These are phyloP conservation scores for Dicyrtomina minuta DNA, from an alignment of 2,888 invertebrate genomes.

Conservation along the genomic window DNA sequence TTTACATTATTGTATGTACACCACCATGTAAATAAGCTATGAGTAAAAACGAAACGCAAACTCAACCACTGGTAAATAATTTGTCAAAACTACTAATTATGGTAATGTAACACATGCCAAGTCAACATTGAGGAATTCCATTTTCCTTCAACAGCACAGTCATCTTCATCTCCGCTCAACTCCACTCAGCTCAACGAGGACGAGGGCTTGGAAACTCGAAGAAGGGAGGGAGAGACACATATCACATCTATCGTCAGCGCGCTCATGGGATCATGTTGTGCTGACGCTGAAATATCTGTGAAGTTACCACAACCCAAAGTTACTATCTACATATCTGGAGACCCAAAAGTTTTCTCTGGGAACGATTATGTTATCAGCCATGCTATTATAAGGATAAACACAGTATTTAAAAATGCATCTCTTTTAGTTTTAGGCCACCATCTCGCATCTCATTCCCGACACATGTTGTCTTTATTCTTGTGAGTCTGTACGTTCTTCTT, in stretches of 20 bases:
- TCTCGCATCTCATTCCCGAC: not conserved
- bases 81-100: constrained; percentile 38
- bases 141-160: not conserved
- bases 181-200: not conserved
- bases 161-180: too few species aligned
- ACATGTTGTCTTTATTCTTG: not conserved
- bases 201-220: not conserved
- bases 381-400: constrained; percentile 30
- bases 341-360: not conserved
- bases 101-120: constrained; percentile 34
- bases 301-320: too few species aligned
- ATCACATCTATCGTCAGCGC: not conserved
- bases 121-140: constrained; percentile 12
- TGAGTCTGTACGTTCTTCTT: not conserved
- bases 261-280: not conserved
- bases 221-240: not conserved
- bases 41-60: too few species aligned
- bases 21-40: too few species aligned
- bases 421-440: constrained; percentile 4
- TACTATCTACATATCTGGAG: too few species aligned
- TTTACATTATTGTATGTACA: too few species aligned
- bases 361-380: constrained; percentile 31
- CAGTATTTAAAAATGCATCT: constrained; percentile 17
- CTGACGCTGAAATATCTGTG: not conserved
- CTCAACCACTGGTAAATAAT: constrained; percentile 28